Evolutionary conservation across 2,888 invertebrate genomes (phyloP), one percentile per base, ranked within the genome.

Genomic region (Caenorhabditis imperialis): DNA sequence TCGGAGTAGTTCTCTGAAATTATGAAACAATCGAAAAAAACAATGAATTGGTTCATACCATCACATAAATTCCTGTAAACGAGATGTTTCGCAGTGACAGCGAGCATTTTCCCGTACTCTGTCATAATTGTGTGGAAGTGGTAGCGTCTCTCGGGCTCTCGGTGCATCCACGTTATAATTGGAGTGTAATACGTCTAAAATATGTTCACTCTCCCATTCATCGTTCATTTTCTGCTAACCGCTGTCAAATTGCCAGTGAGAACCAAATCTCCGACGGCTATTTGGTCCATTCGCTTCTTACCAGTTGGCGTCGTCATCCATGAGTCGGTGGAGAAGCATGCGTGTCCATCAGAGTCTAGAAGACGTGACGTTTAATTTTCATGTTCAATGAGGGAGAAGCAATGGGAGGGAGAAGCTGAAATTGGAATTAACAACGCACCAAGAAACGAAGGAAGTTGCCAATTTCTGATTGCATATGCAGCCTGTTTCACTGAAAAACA

Each of bases 31-130:
- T 35, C 3, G 38, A 37, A 30, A 30, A 14, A 10, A 1, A 20
- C 12, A 30, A 1, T 2, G 20, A 23, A 30, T 14, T 53, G 6
- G 4, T 6, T 8, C 22, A 7, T 42, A 70, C 70, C 75, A 71
- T 71, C 65, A 47, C 75, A 75, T 7, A 60, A 27, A 53, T 74
- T 75, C 20, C 75, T 48, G 42, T 73, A 80, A 14, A 80, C 58
- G 5, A 80, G 44, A 61, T 80, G 80, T 51, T 76, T 80, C 12
- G 67, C 69, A 12, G 76, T 74, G 7, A 80, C 22, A 12, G 75
- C 70, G 16, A 80, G 50, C 77, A 72, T 78, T 44, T 80, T 80
- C 10, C 80, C 80, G 27, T 80, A 80, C 40, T 80, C 80, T 14
- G 80, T 80, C 77, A 80, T 80, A 45, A 80, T 71, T 8, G 80